phyloP scores from a whole-genome alignment of 2,797 vertebrate genomes.

The Onychomys arenicola region DNA sequence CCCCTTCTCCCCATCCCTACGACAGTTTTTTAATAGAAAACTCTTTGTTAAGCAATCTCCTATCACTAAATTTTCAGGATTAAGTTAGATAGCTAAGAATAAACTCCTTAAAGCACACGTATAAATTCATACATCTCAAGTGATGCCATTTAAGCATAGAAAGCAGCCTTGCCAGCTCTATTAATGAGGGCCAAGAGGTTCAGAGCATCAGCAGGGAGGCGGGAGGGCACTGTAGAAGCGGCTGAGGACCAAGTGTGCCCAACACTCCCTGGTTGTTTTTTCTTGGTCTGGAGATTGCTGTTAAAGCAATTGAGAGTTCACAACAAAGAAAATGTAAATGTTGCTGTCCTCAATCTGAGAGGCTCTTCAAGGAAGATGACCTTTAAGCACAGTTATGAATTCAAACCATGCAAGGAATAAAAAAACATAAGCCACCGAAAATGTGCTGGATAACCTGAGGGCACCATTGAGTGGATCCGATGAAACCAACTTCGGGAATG shows the following conservation, averaged over 20 bases:
- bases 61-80: constrained; percentile 46
- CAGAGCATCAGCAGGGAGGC: neutral
- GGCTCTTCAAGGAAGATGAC: neutral
- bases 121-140: neutral
- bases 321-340: neutral
- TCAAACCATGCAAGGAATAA: neutral
- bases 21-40: constrained; percentile 59
- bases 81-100: neutral
- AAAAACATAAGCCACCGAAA: neutral
- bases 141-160: neutral
- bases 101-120: neutral
- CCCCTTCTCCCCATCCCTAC: neutral
- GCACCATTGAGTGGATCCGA: neutral
- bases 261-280: neutral
- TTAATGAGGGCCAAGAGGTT: neutral
- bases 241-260: no score
- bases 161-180: neutral
- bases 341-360: neutral
- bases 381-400: neutral
- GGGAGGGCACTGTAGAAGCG: neutral
- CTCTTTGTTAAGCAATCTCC: neutral
- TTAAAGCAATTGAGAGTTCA: neutral
- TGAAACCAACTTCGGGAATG: neutral
- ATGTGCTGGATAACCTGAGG: neutral
- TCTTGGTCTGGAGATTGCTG: neutral